phyloP scores from a whole-genome alignment of 1,140 invertebrate species.

The Lordiphosa stackelbergi region DNA sequence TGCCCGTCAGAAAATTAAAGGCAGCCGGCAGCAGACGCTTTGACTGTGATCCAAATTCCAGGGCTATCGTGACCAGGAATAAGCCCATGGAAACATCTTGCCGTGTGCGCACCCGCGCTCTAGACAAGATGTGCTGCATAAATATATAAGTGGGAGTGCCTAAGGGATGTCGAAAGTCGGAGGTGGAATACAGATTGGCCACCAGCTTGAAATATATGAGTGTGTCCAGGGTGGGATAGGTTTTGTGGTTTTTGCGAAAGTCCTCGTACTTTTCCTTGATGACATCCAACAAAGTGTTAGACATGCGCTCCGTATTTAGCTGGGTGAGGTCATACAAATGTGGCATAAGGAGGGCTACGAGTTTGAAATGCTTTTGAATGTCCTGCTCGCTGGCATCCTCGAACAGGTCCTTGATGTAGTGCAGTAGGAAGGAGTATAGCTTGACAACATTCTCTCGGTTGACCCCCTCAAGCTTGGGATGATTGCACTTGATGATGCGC shows the following conservation, averaged over 20 bases:
- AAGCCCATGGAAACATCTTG: slow-evolving; percentile 87
- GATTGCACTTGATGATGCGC: slow-evolving; percentile 90
- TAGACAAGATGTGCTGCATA: slow-evolving; percentile 87
- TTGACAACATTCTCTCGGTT: slow-evolving; percentile 87
- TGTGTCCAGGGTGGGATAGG: slow-evolving; percentile 84
- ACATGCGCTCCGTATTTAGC: slow-evolving; percentile 82
- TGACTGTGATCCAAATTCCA: slow-evolving; percentile 89
- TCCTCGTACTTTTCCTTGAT: slow-evolving; percentile 86
- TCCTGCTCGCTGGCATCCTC: slow-evolving; percentile 77
- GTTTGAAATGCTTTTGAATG: slow-evolving; percentile 80
- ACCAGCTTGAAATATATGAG: slow-evolving; percentile 89
- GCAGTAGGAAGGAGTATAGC: slow-evolving; percentile 85
- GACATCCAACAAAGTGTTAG: slow-evolving; percentile 82
- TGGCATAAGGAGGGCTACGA: slow-evolving; percentile 82
- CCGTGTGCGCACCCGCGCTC: slow-evolving; percentile 80
- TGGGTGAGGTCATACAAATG: slow-evolving; percentile 86
- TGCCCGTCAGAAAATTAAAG: slow-evolving; percentile 86
- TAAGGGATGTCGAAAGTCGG: slow-evolving; percentile 92
- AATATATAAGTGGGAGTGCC: slow-evolving; percentile 90
- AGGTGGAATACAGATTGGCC: slow-evolving; percentile 88
- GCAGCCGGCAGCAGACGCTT: slow-evolving; percentile 88
- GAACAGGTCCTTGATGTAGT: slow-evolving; percentile 85
- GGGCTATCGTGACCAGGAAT: slow-evolving; percentile 84
- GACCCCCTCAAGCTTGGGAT: slow-evolving; percentile 85
- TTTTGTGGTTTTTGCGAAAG: slow-evolving; percentile 81